Conservation (phyloP, 2,113 vertebrate genomes). For the Nerophis lumbriciformis region DNA sequence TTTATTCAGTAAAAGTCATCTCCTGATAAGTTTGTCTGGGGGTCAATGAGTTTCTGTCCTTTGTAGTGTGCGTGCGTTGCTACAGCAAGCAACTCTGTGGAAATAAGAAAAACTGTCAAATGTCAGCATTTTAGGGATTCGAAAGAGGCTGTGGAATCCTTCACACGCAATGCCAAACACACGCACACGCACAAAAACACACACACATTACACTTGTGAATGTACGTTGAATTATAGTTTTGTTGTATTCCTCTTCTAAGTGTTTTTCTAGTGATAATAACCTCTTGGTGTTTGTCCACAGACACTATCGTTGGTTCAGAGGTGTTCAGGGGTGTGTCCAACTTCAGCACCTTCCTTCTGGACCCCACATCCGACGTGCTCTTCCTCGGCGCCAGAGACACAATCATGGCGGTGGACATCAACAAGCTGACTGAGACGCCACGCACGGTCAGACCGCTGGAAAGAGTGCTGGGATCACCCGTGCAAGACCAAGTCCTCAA, state of each 20-base stretch:
- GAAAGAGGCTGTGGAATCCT: neutral
- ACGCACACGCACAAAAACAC: neutral
- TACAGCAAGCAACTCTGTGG: no score
- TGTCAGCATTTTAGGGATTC: slow-evolving; percentile 3
- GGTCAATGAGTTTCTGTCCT: neutral
- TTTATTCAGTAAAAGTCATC: slow-evolving; percentile 10
- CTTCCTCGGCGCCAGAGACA: slow-evolving; percentile 76
- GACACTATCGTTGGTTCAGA: slow-evolving; percentile 31
- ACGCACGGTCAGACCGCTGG: slow-evolving; percentile 41
- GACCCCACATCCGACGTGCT: slow-evolving; percentile 66
- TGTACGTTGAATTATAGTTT: slow-evolving; percentile 24
- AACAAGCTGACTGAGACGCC: slow-evolving; percentile 43
- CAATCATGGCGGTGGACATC: slow-evolving; percentile 74
- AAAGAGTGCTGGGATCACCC: neutral
- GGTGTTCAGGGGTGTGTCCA: slow-evolving; percentile 37
- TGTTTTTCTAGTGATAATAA: neutral
- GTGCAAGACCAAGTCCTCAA: neutral
- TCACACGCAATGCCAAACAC: neutral
- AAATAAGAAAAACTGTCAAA: slow-evolving; percentile 4
- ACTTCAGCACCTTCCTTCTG: slow-evolving; percentile 79
- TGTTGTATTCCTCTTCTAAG: slow-evolving; percentile 21
- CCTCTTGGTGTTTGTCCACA: slow-evolving; percentile 8
- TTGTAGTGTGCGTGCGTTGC: neutral
- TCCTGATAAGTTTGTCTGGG: slow-evolving; percentile 17
- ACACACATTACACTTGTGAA: slow-evolving; percentile 1